Evolutionary conservation across 2,113 vertebrate species (phyloP).

Genomic region (Laticauda laticaudata): DNA sequence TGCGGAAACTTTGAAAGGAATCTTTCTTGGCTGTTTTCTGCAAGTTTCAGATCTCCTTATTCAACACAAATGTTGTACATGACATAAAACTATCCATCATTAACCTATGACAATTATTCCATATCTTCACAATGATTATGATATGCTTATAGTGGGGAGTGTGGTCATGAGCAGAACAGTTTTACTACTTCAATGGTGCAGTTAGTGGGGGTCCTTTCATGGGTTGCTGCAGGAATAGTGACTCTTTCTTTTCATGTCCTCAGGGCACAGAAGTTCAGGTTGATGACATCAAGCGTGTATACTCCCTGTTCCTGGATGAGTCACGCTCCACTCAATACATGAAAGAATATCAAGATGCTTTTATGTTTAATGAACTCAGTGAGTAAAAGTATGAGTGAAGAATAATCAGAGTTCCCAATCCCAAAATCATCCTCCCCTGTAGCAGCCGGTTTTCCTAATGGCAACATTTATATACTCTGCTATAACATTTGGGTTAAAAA

Average conservation of each 20-base stretch:
- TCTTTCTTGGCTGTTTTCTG: not conserved
- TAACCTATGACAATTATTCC: not conserved
- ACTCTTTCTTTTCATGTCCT: not conserved
- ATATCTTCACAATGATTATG: not conserved
- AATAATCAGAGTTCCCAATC: not conserved
- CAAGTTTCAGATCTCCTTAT: not conserved
- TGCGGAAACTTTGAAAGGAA: not conserved
- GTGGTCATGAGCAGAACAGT: not conserved
- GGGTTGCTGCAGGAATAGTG: not conserved
- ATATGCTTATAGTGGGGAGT: not conserved
- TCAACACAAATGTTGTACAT: not conserved
- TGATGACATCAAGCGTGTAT: conserved; percentile 89
- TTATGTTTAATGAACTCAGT: conserved; percentile 92
- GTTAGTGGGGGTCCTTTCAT: not conserved
- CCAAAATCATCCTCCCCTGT: too few species aligned
- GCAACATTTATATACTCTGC: not conserved
- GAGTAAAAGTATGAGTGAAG: conserved; percentile 54
- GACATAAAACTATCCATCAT: not conserved
- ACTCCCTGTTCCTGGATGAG: conserved; percentile 90
- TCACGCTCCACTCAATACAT: conserved; percentile 89
- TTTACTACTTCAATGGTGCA: not conserved
- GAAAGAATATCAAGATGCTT: conserved; percentile 93
- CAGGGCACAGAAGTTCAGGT: conserved; percentile 92
- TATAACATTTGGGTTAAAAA: not conserved
- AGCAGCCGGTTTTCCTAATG: not conserved